phyloP scores from a whole-genome alignment of 2,113 vertebrate species.

The Monarcha castaneiventris region DNA sequence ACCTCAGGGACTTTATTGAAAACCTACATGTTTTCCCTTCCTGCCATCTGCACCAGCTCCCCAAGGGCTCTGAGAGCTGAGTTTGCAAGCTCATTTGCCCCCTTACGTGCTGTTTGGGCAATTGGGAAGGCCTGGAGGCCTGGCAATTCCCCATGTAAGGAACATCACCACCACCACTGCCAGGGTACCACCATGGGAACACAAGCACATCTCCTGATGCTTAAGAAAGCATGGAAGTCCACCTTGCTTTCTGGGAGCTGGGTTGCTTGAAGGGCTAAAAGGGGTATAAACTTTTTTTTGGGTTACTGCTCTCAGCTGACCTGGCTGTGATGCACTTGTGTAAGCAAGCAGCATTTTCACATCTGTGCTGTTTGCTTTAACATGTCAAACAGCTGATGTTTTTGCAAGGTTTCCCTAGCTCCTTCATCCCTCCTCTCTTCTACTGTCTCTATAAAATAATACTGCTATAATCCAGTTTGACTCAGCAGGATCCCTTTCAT shows the following conservation, averaged over 20 bases:
- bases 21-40: not conserved
- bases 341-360: not conserved
- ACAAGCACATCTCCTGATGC: not conserved
- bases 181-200: not conserved
- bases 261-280: not conserved
- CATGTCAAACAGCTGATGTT: not conserved
- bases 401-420: not conserved
- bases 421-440: not conserved
- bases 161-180: not conserved
- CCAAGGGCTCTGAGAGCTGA: not conserved
- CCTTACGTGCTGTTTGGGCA: not conserved
- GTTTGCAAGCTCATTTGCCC: not conserved
- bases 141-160: not conserved
- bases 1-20: not conserved
- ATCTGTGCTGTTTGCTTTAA: not conserved
- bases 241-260: not conserved
- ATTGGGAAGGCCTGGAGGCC: not conserved
- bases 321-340: not conserved
- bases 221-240: not conserved
- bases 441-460: conserved; percentile 42
- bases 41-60: not conserved
- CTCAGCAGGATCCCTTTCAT: conserved; percentile 45
- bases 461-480: conserved; percentile 42
- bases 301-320: not conserved
- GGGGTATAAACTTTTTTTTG: not conserved